These are phyloP conservation scores for Hetaerina titia DNA, from an alignment of 2,888 invertebrate species.

Conservation along the genomic window DNA sequence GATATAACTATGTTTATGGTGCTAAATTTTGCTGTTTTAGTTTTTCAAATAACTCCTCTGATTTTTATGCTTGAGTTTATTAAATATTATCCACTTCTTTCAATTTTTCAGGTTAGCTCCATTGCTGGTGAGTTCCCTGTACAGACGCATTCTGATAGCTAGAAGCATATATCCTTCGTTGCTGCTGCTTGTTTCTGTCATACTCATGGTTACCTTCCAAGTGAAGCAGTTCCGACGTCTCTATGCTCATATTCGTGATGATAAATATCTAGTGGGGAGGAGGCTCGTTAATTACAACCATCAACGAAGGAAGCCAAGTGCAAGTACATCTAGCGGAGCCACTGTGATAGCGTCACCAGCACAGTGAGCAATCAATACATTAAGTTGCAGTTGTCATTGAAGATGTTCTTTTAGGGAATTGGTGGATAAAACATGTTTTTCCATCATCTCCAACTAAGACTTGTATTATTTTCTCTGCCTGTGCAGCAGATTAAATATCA, in stretches of 20 bases:
- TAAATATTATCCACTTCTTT: neutral
- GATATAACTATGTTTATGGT: too few species aligned
- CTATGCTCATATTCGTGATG: constrained; percentile 99
- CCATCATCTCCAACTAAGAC: constrained; percentile 52
- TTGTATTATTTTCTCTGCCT: constrained; percentile 43
- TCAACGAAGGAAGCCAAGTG: constrained; percentile 77
- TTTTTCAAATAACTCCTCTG: too few species aligned
- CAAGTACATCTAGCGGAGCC: constrained; percentile 39
- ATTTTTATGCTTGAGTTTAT: too few species aligned
- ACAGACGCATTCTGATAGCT: constrained; percentile 87
- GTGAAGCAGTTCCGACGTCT: constrained; percentile 95
- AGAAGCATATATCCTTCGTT: constrained; percentile 94
- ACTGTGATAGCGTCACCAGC: constrained; percentile 19
- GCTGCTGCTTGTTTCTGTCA: constrained; percentile 84
- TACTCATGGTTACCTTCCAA: constrained; percentile 86
- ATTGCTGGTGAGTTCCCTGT: constrained; percentile 82
- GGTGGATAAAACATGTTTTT: constrained; percentile 21
- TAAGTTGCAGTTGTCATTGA: constrained; percentile 32
- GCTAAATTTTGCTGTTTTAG: too few species aligned
- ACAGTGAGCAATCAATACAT: constrained; percentile 12
- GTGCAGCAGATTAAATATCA: constrained; percentile 43
- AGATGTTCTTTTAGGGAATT: constrained; percentile 51
- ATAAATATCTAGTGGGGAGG: constrained; percentile 98
- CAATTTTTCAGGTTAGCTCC: constrained; percentile 79
- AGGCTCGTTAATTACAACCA: constrained; percentile 98